phyloP scores from a whole-genome alignment of 2,888 invertebrate species.

The Nycteola revayana region DNA sequence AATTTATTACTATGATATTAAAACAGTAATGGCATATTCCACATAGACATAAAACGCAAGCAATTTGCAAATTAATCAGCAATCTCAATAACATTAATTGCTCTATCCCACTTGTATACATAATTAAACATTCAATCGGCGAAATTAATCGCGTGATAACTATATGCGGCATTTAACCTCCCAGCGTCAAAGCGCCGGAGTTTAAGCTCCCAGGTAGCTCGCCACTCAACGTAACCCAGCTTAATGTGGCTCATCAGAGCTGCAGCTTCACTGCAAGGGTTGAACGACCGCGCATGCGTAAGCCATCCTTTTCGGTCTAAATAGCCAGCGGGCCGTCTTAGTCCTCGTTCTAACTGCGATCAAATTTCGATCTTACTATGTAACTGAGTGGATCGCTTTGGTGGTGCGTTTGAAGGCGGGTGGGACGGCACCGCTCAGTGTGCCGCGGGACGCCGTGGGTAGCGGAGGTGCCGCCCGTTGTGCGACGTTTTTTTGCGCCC shows the following conservation, averaged over 20 bases:
- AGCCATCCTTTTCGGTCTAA: slow-evolving; percentile 51
- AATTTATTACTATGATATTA: no score
- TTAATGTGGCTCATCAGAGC: slow-evolving; percentile 47
- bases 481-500: slow-evolving; percentile 19
- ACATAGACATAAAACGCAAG: no score
- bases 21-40: no score
- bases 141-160: slow-evolving; percentile 11
- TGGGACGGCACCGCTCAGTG: slow-evolving; percentile 49
- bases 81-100: slow-evolving; percentile 1
- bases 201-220: slow-evolving; percentile 27
- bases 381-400: slow-evolving; percentile 69
- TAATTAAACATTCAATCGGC: slow-evolving; percentile 12
- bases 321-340: slow-evolving; percentile 68
- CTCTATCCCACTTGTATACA: slow-evolving; percentile 7
- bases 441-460: slow-evolving; percentile 49
- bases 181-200: neutral
- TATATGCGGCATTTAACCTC: slow-evolving; percentile 2
- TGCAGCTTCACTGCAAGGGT: slow-evolving; percentile 69
- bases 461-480: slow-evolving; percentile 36
- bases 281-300: slow-evolving; percentile 69
- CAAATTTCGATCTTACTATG: slow-evolving; percentile 79
- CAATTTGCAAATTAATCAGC: no score
- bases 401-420: slow-evolving; percentile 41
- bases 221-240: slow-evolving; percentile 31
- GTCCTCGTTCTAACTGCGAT: slow-evolving; percentile 70